Evolutionary conservation across 1,140 invertebrate species (phyloP).

Genomic region (Stegodyphus mimosarum): DNA sequence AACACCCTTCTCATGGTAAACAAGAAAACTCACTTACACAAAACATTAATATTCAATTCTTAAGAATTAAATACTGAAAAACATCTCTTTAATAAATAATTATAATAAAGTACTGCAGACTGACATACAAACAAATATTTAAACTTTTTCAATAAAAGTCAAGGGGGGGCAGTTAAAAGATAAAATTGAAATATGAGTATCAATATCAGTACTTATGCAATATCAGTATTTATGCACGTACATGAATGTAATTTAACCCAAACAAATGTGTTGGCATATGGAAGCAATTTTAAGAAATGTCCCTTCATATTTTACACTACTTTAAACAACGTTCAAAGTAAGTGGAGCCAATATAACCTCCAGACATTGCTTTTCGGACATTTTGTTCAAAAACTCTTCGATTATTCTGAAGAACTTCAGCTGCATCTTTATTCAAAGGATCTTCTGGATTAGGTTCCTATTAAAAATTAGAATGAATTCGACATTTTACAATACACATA

Average conservation of each 20-base stretch:
- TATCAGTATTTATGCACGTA: background rate
- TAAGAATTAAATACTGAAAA: too few relatives aligned
- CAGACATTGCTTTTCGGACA: conserved; percentile 92
- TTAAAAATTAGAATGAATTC: background rate
- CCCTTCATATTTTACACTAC: conserved; percentile 72
- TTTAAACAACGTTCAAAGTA: conserved; percentile 97
- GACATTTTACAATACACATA: too few relatives aligned
- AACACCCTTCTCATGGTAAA: too few relatives aligned
- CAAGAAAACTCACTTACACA: too few relatives aligned
- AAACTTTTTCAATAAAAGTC: too few relatives aligned
- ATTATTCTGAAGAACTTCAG: conserved; percentile 95
- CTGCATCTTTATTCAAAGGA: conserved; percentile 98
- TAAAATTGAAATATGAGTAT: too few relatives aligned
- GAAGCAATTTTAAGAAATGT: conserved; percentile 34
- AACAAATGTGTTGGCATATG: background rate
- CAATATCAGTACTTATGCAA: background rate
- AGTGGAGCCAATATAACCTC: conserved; percentile 90
- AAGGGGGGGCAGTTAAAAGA: too few relatives aligned
- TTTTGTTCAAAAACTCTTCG: conserved; percentile 95
- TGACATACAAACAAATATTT: too few relatives aligned
- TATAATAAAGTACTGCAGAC: too few relatives aligned
- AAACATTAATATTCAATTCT: too few relatives aligned
- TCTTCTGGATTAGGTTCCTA: conserved; percentile 99
- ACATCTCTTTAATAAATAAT: too few relatives aligned
- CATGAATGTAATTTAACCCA: background rate